Percentiles rank a stretch among this genome's conserved stretches.
Conservation (phyloP, 2,888 invertebrate genomes). For the Villa cingulata region DNA sequence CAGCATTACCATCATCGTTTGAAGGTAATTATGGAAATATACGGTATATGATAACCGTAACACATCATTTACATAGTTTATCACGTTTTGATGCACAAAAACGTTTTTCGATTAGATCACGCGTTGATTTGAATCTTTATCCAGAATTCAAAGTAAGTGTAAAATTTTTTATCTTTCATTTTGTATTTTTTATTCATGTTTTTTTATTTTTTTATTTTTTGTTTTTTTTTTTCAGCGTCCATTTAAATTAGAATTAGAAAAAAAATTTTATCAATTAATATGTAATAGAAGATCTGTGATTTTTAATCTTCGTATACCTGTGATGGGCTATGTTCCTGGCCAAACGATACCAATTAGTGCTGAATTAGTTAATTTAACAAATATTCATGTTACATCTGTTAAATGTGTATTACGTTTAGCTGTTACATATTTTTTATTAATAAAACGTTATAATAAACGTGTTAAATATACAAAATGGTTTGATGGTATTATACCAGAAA, state of each 20-base stretch:
- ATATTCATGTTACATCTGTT: background rate
- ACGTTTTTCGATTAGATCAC: background rate
- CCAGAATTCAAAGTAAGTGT: background rate
- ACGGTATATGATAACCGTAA: slow-evolving; percentile 37
- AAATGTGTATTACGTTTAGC: background rate
- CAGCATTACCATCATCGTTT: slow-evolving; percentile 39
- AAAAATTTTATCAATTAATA: background rate
- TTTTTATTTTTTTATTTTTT: background rate
- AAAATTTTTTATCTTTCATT: too few species aligned
- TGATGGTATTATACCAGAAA: background rate
- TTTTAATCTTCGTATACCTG: background rate
- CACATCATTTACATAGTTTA: background rate
- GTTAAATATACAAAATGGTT: background rate
- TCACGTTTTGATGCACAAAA: background rate
- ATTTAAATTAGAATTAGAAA: background rate
- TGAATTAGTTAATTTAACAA: background rate
- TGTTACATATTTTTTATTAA: background rate
- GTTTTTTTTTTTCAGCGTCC: background rate
- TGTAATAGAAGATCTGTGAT: background rate
- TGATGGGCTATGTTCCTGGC: background rate
- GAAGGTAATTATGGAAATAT: slow-evolving; percentile 39
- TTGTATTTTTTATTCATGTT: too few species aligned
- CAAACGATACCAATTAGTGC: background rate
- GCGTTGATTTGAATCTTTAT: background rate
- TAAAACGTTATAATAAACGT: background rate